These are phyloP conservation scores for Trisateles emortualis DNA, from an alignment of 2,888 invertebrate genomes.

Conservation along the genomic window DNA sequence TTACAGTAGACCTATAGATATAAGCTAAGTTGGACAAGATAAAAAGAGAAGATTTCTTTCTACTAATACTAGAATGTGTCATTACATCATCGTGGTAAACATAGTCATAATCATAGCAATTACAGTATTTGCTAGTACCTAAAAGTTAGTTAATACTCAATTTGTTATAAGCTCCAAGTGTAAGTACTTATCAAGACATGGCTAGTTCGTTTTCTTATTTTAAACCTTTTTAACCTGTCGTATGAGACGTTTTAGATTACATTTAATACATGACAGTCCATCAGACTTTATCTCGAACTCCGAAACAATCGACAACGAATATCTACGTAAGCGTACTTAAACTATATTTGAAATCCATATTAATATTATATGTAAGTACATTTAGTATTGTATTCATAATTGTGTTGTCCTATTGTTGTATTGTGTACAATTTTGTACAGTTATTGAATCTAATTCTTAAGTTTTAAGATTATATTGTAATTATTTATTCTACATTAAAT, in stretches of 20 bases:
- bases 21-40: background rate
- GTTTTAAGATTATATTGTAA: constrained; percentile 67
- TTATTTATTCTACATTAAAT: constrained; percentile 74
- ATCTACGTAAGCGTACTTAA: background rate
- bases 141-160: constrained; percentile 63
- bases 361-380: background rate
- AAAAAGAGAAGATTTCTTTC: no score
- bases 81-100: background rate
- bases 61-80: background rate
- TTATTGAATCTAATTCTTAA: constrained; percentile 76
- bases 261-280: background rate
- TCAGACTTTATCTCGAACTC: background rate
- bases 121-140: constrained; percentile 70
- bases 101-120: constrained; percentile 37
- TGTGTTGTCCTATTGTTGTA: constrained; percentile 41
- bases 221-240: background rate
- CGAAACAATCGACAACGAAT: background rate
- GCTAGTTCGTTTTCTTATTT: constrained; percentile 7
- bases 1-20: constrained; percentile 69
- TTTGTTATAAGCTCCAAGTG: constrained; percentile 39
- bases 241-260: background rate
- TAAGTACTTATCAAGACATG: constrained; percentile 19
- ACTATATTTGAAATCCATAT: background rate
- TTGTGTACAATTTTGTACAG: constrained; percentile 82
- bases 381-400: constrained; percentile 14